Base-by-base conservation (phyloP, 2,888 invertebrate species). In the Uropetala carovei region DNA sequence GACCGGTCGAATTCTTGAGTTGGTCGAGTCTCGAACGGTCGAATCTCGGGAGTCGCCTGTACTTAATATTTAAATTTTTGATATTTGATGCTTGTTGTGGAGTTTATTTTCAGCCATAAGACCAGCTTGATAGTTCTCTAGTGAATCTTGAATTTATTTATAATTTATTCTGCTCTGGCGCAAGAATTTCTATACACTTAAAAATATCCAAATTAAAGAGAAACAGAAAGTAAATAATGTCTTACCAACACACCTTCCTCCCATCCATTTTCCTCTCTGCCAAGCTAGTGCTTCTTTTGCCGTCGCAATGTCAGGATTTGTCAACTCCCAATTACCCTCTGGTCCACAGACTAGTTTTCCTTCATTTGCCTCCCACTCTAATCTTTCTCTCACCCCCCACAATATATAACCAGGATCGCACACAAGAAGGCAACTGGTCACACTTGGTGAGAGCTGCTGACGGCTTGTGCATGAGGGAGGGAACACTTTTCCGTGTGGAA, bases 191-290 rank as follows among this genome's bases (percentile, higher is more conserved):
- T 43, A 43, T 3, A 43, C 43, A n/a, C n/a, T n/a, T n/a, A n/a
- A n/a, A n/a, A n/a, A n/a, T n/a, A n/a, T n/a, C n/a, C n/a, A 43
- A 92, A 75, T 92, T 92, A 92, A 16, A 27, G 13, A 10, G 22
- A 75, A 22, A n/a, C 4, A 18, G 18, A 75, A 75, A 22, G 27
- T 75, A 27, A 8, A 89, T 11, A 30, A 81, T 43, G 58, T 95
- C 95, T 95, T 95, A 97, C 97, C 95, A 94, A 96, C 95, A 94
- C 97, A 97, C 64, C 95, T 95, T 18, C 95, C 95, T 7, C 97
- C 97, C 16, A 96, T 96, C 97, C 97, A 97, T 10, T 95, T 95
- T 0, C 97, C 97, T 94, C 96, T 96, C 92, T 95, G 96, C 93
- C 96, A 96, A n/a, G 89, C 89, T 43, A 89, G 43, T 11, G 89